Evolutionary conservation across 2,113 vertebrate genomes (phyloP).

Genomic region (Pygoscelis adeliae): DNA sequence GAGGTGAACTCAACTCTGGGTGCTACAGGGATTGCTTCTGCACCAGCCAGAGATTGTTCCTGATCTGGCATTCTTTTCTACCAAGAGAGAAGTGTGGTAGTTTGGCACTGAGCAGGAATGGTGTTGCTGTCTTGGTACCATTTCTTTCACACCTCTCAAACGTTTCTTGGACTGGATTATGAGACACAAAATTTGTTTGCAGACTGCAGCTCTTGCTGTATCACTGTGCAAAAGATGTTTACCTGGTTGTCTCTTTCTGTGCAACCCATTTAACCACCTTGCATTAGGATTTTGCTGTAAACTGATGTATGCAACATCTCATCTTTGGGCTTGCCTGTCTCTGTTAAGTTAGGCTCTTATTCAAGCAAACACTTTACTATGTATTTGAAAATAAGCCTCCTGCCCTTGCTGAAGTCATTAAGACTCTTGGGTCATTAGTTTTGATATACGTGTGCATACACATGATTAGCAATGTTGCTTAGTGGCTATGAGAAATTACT

Average conservation of each 20-base stretch:
- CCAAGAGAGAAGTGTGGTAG: background rate
- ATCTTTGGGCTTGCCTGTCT: background rate
- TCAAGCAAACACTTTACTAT: background rate
- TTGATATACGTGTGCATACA: background rate
- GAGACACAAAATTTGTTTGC: background rate
- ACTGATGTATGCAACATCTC: background rate
- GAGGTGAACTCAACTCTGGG: background rate
- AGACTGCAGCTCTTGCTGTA: background rate
- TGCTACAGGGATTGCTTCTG: background rate
- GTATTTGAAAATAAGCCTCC: background rate
- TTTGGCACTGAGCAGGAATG: background rate
- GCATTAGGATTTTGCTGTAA: background rate
- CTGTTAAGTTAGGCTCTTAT: background rate
- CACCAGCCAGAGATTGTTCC: background rate
- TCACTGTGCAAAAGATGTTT: background rate
- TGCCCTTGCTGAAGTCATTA: background rate
- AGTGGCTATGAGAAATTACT: background rate
- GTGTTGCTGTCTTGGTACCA: background rate
- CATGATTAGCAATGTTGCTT: background rate
- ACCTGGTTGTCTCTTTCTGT: background rate
- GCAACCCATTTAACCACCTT: background rate
- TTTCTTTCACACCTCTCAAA: background rate
- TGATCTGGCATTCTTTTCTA: background rate
- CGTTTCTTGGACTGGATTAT: background rate
- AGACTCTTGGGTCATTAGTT: background rate